These are phyloP conservation scores for Sitobion miscanthi DNA, from an alignment of 1,140 invertebrate species.

Conservation along the genomic window DNA sequence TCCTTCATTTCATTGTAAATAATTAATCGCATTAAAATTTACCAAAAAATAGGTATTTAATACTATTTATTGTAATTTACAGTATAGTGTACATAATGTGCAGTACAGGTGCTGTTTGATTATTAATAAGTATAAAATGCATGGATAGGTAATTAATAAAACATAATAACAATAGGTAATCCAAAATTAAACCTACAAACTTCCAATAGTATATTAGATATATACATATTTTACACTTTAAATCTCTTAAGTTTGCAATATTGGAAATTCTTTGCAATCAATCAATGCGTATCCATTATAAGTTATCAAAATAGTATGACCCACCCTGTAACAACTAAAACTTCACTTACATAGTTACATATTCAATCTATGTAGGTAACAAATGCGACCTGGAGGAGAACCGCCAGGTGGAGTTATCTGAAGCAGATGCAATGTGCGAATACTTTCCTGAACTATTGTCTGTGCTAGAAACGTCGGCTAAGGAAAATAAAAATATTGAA, in stretches of 20 bases:
- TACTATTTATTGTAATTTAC: not conserved
- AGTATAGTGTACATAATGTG: too few species aligned
- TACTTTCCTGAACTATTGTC: constrained; percentile 83
- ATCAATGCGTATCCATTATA: not conserved
- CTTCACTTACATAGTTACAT: not conserved
- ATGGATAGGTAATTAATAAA: not conserved
- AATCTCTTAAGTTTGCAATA: not conserved
- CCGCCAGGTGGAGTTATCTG: constrained; percentile 81
- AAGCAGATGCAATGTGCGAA: constrained; percentile 83
- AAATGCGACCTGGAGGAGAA: constrained; percentile 85
- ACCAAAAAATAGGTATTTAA: not conserved
- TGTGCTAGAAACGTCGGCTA: constrained; percentile 90
- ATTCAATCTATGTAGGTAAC: constrained; percentile 68
- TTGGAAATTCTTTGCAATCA: not conserved
- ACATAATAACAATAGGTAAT: not conserved
- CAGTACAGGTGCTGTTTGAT: not conserved
- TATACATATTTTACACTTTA: not conserved
- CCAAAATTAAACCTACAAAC: not conserved
- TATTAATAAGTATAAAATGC: not conserved
- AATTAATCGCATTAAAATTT: not conserved
- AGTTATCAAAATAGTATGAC: not conserved
- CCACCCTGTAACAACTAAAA: not conserved
- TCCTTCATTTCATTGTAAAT: not conserved
- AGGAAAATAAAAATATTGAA: constrained; percentile 92
- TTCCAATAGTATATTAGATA: not conserved